These are phyloP conservation scores for Hirtodrosophila confusa DNA, from an alignment of 2,888 invertebrate species.

Conservation along the genomic window DNA sequence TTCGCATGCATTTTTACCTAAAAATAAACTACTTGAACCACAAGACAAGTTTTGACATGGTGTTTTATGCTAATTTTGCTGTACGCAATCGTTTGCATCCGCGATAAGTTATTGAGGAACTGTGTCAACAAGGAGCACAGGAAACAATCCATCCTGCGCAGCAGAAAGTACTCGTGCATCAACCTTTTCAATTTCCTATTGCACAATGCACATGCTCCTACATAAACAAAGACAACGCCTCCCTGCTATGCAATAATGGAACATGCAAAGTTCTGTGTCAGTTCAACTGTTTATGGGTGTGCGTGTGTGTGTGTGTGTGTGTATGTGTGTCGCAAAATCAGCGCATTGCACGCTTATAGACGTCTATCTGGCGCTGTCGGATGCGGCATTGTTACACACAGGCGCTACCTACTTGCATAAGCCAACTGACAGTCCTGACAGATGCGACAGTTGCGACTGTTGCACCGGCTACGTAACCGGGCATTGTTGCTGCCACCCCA, in stretches of 20 bases:
- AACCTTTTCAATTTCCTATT: conserved; percentile 55
- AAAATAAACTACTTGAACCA: too few relatives aligned
- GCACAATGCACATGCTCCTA: conserved; percentile 10
- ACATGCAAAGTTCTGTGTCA: conserved; percentile 23
- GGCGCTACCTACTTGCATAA: conserved; percentile 32
- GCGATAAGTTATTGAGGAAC: background rate
- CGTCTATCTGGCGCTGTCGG: conserved; percentile 44
- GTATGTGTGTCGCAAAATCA: conserved; percentile 35
- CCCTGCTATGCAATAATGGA: conserved; percentile 26
- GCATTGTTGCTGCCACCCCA: conserved; percentile 1
- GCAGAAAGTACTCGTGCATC: conserved; percentile 11
- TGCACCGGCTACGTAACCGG: too few relatives aligned
- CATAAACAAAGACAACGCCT: conserved; percentile 34
- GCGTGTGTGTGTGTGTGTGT: conserved; percentile 1
- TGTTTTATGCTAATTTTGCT: too few relatives aligned
- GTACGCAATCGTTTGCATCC: too few relatives aligned
- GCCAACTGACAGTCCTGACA: conserved; percentile 45
- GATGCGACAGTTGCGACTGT: conserved; percentile 24
- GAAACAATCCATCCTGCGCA: conserved; percentile 31
- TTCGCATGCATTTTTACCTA: too few relatives aligned
- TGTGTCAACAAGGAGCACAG: conserved; percentile 15
- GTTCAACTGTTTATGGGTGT: background rate
- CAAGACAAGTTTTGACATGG: too few relatives aligned
- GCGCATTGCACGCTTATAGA: conserved; percentile 41
- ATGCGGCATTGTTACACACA: conserved; percentile 54